phyloP scores from a whole-genome alignment of 2,113 vertebrate genomes.

The Hirundichthys speculiger region DNA sequence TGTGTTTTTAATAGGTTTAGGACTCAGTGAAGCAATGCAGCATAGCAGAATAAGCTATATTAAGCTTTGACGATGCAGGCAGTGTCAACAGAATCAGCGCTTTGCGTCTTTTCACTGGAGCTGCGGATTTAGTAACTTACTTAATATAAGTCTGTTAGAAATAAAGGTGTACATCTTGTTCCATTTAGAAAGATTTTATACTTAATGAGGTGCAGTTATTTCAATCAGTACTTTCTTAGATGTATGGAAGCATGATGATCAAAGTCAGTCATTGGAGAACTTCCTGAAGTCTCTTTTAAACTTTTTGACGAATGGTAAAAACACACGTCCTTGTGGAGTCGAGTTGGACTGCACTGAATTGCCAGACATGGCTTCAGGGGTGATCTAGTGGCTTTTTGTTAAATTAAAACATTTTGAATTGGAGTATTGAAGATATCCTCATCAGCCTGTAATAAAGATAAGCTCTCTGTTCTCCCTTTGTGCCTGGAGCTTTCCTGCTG shows the following conservation, averaged over 20 bases:
- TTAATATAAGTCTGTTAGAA: background rate
- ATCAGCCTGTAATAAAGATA: constrained; percentile 21
- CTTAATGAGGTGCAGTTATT: background rate
- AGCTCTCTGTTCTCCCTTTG: constrained; percentile 7
- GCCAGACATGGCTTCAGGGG: constrained; percentile 5
- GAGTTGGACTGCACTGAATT: background rate
- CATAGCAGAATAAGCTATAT: background rate
- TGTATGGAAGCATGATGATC: too few relatives aligned
- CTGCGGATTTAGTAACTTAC: background rate
- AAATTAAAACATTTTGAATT: constrained; percentile 25
- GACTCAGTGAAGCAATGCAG: background rate
- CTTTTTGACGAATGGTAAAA: background rate
- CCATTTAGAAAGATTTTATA: background rate
- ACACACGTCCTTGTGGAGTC: constrained; percentile 8
- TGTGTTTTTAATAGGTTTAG: background rate
- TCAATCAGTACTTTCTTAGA: background rate
- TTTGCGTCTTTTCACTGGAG: background rate
- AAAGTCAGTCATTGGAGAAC: background rate
- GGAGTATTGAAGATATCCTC: constrained; percentile 18
- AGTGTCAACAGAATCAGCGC: background rate
- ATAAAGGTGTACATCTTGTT: background rate
- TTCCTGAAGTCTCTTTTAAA: background rate
- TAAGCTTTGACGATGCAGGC: background rate
- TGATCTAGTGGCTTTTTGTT: background rate
- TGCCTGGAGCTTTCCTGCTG: background rate